Evolutionary conservation across 1,140 invertebrate species (phyloP).

Genomic region (Coptotermes formosanus): DNA sequence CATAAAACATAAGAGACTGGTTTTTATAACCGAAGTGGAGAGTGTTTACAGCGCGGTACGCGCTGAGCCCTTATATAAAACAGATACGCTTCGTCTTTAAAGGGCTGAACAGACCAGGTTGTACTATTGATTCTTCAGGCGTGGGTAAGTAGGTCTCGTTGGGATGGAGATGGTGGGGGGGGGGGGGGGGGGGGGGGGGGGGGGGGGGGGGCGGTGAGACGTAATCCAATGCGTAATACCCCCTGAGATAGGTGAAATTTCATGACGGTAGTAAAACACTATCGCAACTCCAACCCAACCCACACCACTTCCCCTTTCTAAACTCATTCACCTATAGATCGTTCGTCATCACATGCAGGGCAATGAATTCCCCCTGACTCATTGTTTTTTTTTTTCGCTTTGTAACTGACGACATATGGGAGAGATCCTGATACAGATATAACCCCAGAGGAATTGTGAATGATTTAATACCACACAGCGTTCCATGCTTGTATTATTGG

Average conservation of each 20-base stretch:
- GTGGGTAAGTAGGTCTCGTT: neutral
- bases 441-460: neutral
- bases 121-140: constrained; percentile 1
- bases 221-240: neutral
- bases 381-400: neutral
- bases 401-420: neutral
- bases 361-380: neutral
- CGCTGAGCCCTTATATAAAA: too few species aligned
- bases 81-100: too few species aligned
- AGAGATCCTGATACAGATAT: neutral
- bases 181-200: neutral
- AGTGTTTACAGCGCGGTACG: too few species aligned
- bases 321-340: neutral
- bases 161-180: too few species aligned
- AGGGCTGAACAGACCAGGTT: neutral
- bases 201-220: neutral
- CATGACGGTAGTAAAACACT: neutral
- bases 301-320: neutral
- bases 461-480: neutral
- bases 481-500: neutral
- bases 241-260: neutral
- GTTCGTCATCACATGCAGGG: neutral
- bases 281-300: neutral
- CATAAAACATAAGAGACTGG: too few species aligned
- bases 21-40: too few species aligned